Base-by-base conservation (phyloP, 2,888 invertebrate genomes). In the Diarsia dahlii region DNA sequence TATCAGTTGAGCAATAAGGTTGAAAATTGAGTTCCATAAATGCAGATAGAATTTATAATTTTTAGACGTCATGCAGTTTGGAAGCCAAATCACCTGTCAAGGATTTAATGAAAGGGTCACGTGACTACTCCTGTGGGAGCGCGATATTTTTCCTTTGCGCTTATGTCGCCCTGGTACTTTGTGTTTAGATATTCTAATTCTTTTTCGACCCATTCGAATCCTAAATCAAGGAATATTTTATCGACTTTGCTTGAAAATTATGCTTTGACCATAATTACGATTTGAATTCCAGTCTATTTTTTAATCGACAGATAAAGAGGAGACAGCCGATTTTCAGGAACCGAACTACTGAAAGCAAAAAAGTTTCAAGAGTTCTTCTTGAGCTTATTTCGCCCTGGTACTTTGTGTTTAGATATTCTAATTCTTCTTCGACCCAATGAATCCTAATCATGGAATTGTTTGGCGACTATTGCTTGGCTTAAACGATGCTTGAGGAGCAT, bases 41-140 rank as follows among this genome's bases (percentile, higher is more conserved):
- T 0, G 9, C 20, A 48, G n/a, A 80, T 58, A 23, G 46, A 74
- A 71, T 68, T 60, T 65, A n/a, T 64, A 74, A 76, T 78, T 74
- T 77, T 75, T 77, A 62, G 87, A 88, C 89, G 88, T 89, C 90
- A 91, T 84, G 84, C 86, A 84, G 89, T 76, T 84, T 85, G 82
- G 88, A 89, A 90, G 89, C 90, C 90, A 91, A 93, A 92, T 92
- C 90, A 91, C 89, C 92, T 92, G 93, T 92, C 93, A 93, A 89
- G 90, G 76, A 90, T 91, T 87, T 90, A 93, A 93, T 91, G 88
- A 91, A 76, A 75, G 75, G 83, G 92, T 88, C 90, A 91, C 90
- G 89, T 90, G 92, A 86, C 89, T 84, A 63, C 78, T 80, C 84
- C 84, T 89, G 87, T 83, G 78, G 71, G 80, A 84, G 73, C 67